These are phyloP conservation scores for Lepus townsendii DNA, from an alignment of 2,797 vertebrate species.

Conservation along the genomic window DNA sequence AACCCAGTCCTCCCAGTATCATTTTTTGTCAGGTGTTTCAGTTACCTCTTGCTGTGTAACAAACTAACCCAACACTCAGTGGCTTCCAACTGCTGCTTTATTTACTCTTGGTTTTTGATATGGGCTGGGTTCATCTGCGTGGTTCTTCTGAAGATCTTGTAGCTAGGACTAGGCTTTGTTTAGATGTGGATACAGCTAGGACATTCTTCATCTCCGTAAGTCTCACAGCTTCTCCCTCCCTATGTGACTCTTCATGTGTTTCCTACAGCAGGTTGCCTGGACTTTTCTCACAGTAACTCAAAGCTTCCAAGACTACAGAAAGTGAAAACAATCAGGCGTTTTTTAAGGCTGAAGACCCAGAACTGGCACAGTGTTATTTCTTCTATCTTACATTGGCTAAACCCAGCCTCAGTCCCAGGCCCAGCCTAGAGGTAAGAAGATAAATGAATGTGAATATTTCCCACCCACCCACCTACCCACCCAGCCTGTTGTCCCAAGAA, in stretches of 20 bases:
- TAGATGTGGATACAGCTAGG: neutral
- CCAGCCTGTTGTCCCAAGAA: neutral
- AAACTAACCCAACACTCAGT: neutral
- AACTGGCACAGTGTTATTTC: neutral
- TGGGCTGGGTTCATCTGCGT: neutral
- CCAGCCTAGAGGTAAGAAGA: neutral
- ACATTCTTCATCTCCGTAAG: neutral
- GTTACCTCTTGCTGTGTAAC: neutral
- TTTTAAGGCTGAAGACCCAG: neutral
- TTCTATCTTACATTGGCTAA: conserved; percentile 33
- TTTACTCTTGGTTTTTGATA: neutral
- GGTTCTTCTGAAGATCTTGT: neutral
- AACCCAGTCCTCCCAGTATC: neutral
- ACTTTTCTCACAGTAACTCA: neutral
- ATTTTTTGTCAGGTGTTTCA: neutral
- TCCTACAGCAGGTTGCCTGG: neutral
- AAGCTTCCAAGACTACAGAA: conserved; percentile 7
- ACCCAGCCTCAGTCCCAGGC: neutral
- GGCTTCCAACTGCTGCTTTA: neutral
- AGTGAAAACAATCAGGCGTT: neutral
- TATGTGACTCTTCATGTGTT: neutral
- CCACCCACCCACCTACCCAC: neutral
- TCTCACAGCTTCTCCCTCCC: neutral
- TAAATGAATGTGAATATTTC: neutral
- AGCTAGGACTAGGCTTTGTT: too few species aligned